Evolutionary conservation across 2,113 vertebrate species (phyloP), one percentile per base, ranked within the genome.

Genomic region (Thunnus maccoyii): DNA sequence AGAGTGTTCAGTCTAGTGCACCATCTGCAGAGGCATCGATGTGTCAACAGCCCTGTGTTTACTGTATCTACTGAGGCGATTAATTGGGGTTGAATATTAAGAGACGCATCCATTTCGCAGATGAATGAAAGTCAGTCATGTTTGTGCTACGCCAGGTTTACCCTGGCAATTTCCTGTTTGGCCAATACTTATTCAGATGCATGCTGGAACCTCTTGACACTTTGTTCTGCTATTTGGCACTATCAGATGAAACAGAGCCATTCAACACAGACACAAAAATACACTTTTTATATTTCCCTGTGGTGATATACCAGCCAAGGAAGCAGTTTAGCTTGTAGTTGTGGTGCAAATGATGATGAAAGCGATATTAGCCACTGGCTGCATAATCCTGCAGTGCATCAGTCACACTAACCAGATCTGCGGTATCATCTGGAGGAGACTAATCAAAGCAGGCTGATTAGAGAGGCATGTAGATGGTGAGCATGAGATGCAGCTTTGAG

Each of bases 51-150:
- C 63, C n/a, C 20, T 32, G 32, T 72, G 65, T 41, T 80, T 72
- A 80, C 71, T 82, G 62, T 44, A 20, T 51, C 82, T 32, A 41
- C 78, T 65, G 50, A 77, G 15, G 60, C 32, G n/a, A 36, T 50
- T 86, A 44, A 86, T 87, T 48, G 30, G 54, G 58, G 25, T 16
- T 76, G 83, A 75, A 72, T 66, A 72, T 72, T 84, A 68, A 78
- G 9, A 1, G 58, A 57, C 0, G 27, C 11, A 3, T 51, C 25
- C 36, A 72, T 85, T 87, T 70, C 7, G 2, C 78, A 72, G 54
- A 71, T 52, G 78, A 76, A 66, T 69, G 36, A 78, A 75, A 25
- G 74, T 70, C 73, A 12, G 44, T 60, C 56, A 44, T 65, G 25
- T 80, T 77, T 65, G 63, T 81, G 44, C 56, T 52, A 18, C n/a